A percentile compares a stretch with the other conserved stretches of the same genome.
These are phyloP conservation scores for Sciurus carolinensis DNA, from an alignment of 2,797 vertebrate genomes.

Conservation along the genomic window DNA sequence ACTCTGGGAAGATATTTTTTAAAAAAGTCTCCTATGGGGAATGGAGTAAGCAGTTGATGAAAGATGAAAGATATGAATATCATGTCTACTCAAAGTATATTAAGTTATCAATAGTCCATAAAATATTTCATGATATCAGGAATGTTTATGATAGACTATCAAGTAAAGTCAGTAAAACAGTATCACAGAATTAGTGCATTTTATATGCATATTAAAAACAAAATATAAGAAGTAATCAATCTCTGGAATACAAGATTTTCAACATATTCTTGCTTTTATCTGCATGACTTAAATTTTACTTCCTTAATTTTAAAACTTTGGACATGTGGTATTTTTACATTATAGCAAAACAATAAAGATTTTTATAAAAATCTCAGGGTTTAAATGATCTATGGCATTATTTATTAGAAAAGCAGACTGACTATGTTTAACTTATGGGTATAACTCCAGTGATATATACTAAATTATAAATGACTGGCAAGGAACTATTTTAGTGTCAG, in stretches of 20 bases:
- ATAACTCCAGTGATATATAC: not conserved
- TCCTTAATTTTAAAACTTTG: not conserved
- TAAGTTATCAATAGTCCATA: not conserved
- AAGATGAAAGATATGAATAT: not conserved
- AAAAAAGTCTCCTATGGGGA: not conserved
- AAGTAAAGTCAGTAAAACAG: not conserved
- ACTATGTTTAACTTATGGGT: not conserved
- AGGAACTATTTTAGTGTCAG: not conserved
- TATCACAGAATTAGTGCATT: not conserved
- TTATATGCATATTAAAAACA: constrained; percentile 9
- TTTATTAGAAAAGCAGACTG: constrained; percentile 4
- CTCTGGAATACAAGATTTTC: constrained; percentile 10
- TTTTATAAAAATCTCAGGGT: not conserved
- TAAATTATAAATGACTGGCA: not conserved
- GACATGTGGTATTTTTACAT: not conserved
- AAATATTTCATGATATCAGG: not conserved
- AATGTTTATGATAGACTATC: not conserved
- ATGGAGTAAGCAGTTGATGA: not conserved
- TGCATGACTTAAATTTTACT: constrained; percentile 12
- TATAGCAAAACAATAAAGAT: not conserved
- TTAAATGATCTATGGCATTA: not conserved
- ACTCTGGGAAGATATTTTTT: not conserved
- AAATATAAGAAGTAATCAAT: constrained; percentile 9
- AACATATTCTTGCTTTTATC: constrained; percentile 31
- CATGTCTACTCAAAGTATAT: not conserved